Base-by-base conservation (phyloP, 2,113 vertebrate genomes). In the Pristiophorus japonicus region DNA sequence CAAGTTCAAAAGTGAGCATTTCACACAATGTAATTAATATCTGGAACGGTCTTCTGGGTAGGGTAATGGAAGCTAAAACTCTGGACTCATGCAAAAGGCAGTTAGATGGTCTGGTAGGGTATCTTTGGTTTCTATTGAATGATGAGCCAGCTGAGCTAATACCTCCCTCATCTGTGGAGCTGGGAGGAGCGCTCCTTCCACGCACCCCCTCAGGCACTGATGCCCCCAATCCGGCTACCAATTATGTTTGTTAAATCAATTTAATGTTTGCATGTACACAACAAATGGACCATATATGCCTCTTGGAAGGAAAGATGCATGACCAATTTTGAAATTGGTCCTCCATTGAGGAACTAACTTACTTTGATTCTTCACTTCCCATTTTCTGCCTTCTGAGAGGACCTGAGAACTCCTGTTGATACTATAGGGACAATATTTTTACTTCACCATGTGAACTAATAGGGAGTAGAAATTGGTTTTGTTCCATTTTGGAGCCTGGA, bases 331-430 rank as follows among this genome's bases (percentile, higher is more conserved):
- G 93, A 94, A 70, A 94, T 27, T 94, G 24, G 51, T 59, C 55
- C 1, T 30, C 47, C 27, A 88, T 30, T 55, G 47, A 88, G 85
- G 92, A 94, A 94, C 63, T 70, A 94, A 70, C 92, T 47, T 70
- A 42, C 73, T 94, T 70, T 27, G 4, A 47, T 45, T 51, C 66
- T 24, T 94, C 14, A 7, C 47, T 94, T 94, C 93, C 93, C 12
- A 70, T 47, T 94, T 94, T 7, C 63, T 47, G 24, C 38, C 45
- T 47, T 94, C 65, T 51, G 93, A 94, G 63, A 94, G 93, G 27
- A 94, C 51, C 63, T 94, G 93, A 94, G 93, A 94, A 30, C 93
- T 45, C 65, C 66, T 51, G 42, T 94, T 70, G 22, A 66, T 45
- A 24, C 27, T 34, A 14, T 16, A 90, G 87, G 51, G 30, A 34